Conservation (phyloP, 2,113 vertebrate genomes). For the Rhea pennata region DNA sequence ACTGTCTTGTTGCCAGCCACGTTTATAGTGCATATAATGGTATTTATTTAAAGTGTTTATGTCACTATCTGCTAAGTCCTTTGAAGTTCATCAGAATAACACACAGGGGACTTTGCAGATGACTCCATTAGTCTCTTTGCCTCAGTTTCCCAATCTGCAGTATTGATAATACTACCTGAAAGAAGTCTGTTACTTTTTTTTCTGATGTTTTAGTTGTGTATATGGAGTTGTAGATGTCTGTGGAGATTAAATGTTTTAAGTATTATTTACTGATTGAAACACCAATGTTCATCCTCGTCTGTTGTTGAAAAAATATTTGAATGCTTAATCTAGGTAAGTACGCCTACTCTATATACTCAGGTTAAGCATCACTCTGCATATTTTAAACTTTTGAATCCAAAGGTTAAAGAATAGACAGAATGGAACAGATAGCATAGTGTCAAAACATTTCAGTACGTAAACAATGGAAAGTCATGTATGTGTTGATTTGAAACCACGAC, state of each 20-base stretch:
- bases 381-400: not conserved
- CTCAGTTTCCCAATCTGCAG: not conserved
- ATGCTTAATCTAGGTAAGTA: not conserved
- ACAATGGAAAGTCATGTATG: not conserved
- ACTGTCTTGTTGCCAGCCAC: not conserved
- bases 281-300: not conserved
- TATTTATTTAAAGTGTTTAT: conserved; percentile 23
- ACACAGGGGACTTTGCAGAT: not conserved
- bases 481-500: conserved; percentile 7
- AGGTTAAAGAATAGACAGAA: not conserved
- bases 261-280: not conserved
- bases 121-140: not conserved
- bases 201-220: not conserved
- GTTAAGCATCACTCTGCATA: not conserved
- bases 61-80: not conserved
- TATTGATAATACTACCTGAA: not conserved
- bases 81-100: not conserved
- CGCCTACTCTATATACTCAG: not conserved
- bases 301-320: not conserved
- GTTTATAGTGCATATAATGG: not conserved
- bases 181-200: not conserved
- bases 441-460: conserved; percentile 18
- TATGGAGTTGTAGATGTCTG: not conserved
- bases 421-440: not conserved
- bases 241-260: not conserved